Base-by-base conservation (phyloP, 64 coral and sea anemone genomes). In the Platygyra sinensis region DNA sequence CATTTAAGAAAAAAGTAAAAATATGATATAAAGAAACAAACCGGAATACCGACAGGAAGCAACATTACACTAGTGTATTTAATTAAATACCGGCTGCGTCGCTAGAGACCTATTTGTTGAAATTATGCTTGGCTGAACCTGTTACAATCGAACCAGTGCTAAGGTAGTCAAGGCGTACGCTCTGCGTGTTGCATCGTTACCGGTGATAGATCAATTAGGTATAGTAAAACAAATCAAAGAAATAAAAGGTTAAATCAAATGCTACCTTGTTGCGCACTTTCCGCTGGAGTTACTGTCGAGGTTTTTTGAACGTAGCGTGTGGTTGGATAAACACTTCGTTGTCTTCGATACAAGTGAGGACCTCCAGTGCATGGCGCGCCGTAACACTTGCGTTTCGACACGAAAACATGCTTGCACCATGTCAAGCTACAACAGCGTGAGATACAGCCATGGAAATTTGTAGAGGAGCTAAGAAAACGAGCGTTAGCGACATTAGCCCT, bases 361-460 rank as follows among this genome's bases (percentile, higher is more conserved):
- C 81, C 38, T 27, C 76, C 83, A 62, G 46, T 20, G 39, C 83
- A 92, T 2, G 61, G 52, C 17, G 30, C 2, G 1, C 83, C 83
- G 86, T 87, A 87, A 22, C 90, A 92, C 63, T 87, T 73, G 11
- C 24, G 42, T 6, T 62, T 61, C 32, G 24, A 74, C 30, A 92
- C 33, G 20, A 75, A n/a, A 27, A 82, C 90, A 72, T 87, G 83
- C 8, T 87, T 78, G 75, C 90, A 92, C 90, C 90, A 92, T 71
- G 14, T 46, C 25, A 87, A 72, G 5, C 29, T n/a, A 79, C 90
- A 92, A 76, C 90, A 92, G 28, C 81, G 81, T 10, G 36, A 71
- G 25, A 85, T 22, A 72, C 81, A 85, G 30, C 81, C 38, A 28
- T 85, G 63, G 20, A 85, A 28, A 39, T 31, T 69, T 28, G 81